Base-by-base conservation (phyloP, 2,888 invertebrate species). In the Eulithis prunata region DNA sequence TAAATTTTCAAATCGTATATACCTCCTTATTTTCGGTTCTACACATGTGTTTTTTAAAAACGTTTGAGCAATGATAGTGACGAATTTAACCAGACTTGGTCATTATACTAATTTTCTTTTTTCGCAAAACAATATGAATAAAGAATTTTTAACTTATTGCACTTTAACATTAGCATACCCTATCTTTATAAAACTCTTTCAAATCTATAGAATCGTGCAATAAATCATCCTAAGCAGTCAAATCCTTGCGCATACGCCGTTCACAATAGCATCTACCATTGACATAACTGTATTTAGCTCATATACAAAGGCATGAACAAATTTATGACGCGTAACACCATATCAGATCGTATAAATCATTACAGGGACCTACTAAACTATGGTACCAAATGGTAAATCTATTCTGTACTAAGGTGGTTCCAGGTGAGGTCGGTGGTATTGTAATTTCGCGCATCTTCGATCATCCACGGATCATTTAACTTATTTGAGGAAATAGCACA, bases 241-340 rank as follows among this genome's bases (percentile, higher is more conserved):
- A 54, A 61, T 51, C 49, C 62, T 47, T 63, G 58, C 57, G 65
- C 66, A 56, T 60, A 57, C 57, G 64, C 57, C 49, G 49, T 11
- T 43, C 8, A 64, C 61, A 58, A 68, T 51, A 28, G 14, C 7
- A 55, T 55, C 79, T 80, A 82, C 79, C 83, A 82, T 78, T 80
- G 80, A 78, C 72, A 64, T 53, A 55, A 58, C 62, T 32, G 59
- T 61, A 66, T 78, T 76, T 80, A 79, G 75, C 75, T 75, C 75
- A 72, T 73, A 73, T 78, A 82, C 77, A 86, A 86, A 85, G 81
- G 85, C 80, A 79, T 78, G 75, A 80, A 83, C 82, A 82, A 86
- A 90, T 91, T 90, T 90, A 90, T 85, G 88, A 82, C 68, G 85
- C 87, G 83, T 86, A 85, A 85, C 86, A 81, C 83, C 85, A 76